Evolutionary conservation across 2,113 vertebrate genomes (phyloP), one percentile per base, ranked within the genome.

Genomic region (Otolemur garnettii): DNA sequence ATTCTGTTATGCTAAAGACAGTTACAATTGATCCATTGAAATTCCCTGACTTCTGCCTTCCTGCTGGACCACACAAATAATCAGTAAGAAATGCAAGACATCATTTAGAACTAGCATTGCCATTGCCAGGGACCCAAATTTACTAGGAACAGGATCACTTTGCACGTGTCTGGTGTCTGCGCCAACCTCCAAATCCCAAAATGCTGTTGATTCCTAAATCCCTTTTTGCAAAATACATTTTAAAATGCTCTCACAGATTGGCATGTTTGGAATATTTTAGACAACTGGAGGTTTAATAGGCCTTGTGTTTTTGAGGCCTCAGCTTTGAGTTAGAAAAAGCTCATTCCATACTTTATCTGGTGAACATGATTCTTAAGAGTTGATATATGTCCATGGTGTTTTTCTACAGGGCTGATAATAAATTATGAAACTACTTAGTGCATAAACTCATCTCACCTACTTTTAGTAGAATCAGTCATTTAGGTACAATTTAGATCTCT

Each of bases 201-300:
- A 91, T 90, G 79, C 83, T 97, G 86, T 93, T 97, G 94, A 97
- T 96, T 87, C 90, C 93, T 50, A 93, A 75, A 45, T 90, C 60
- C 86, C 57, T 74, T 95, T 96, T 96, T 79, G 28, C 35, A 88
- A 91, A 97, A 77, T 71, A 35, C 18, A 57, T 75, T 95, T 92
- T 19, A 11, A 82, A 78, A 14, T 87, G 26, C 66, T 62, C 59
- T 96, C n/a, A 80, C 72, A 92, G n/a, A 74, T 75, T 53, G 62
- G 42, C 42, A 26, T 71, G n/a, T 69, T 75, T 53, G 68, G 42
- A 42, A 26, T 71, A 68, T n/a, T 90, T 80, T 85, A 77, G 42
- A 79, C 11, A 90, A 22, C 35, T 42, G 19, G 64, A 62, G 90
- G 22, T 18, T 50, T 89, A 75, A 45, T 18, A 14, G 30, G 14